Base-by-base conservation (phyloP, 2,113 vertebrate species). In the Alouatta palliata region DNA sequence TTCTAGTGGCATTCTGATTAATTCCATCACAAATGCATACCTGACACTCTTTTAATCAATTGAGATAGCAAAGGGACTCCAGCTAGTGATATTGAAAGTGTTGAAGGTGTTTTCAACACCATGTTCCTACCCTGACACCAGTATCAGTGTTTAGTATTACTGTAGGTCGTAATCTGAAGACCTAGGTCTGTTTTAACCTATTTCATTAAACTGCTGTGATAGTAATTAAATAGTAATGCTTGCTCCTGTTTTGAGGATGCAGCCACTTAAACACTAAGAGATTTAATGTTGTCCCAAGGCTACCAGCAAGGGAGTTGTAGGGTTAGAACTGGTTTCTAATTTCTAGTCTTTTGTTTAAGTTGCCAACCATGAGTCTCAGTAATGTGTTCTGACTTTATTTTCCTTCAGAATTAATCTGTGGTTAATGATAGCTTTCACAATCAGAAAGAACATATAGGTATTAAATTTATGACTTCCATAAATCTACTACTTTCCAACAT, bases 1-100 rank as follows among this genome's bases (percentile, higher is more conserved):
- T 97, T 80, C 81, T 95, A 93, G 76, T 77, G 82, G 68, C 45
- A 47, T 90, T 64, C 75, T 91, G 95, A 94, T 95, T 87, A 96
- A 97, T 93, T 83, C 77, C 19, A 40, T 56, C 83, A 3, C 91
- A 96, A 98, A 70, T 45, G 86, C 58, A 56, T 86, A 87, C 73
- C 71, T 95, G 95, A 70, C 73, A 87, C 25, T 88, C 47, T 95
- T 66, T 93, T 87, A 95, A 93, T 88, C 85, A 84, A 23, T 37
- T 61, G 37, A 45, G 40, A 6, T 77, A 83, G 80, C 71, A 76
- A 71, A 86, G 54, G 9, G 85, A 70, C 47, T 96, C 90, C 64
- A 82, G 25, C 90, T 40, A 45, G 81, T 58, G 58, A 77, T 49
- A 27, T 23, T 56, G 16, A 43, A 66, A 71, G 52, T 8, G 19